Evolutionary conservation across 1,140 invertebrate species (phyloP), one percentile per base, ranked within the genome.

Genomic region (Idris sp.): DNA sequence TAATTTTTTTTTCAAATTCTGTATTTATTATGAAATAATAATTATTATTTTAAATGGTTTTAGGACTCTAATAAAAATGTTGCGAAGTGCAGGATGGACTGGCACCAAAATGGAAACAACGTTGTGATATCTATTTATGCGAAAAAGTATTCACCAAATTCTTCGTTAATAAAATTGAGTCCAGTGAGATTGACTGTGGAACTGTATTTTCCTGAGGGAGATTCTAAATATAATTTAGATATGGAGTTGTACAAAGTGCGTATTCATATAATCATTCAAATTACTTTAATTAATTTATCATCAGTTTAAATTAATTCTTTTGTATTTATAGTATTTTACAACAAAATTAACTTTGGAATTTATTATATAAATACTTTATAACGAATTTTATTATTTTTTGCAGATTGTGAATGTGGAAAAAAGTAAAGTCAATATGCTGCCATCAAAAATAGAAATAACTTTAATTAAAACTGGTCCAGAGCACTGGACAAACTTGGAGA

Each of bases 401-500:
- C 72, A 95, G 94, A 88, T 95, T 46, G 88, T 96, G 11, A 89
- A 92, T 81, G 89, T 95, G 9, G 85, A 86, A 28, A 88, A 91
- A 49, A 94, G 94, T 79, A 89, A 86, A 71, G 94, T 93, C 0
- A 91, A 90, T 9, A 95, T 98, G 92, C 89, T 93, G 68, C 93
- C 93, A 40, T 94, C 96, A n/a, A 99, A 99, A 91, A 92, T 98
- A 11, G 98, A 99, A 88, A 94, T 99, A 7, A 96, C 94, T 78
- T 81, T 99, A 78, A 94, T 92, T 65, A 99, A 99, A 88, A 91
- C 90, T 0, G 94, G 96, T 78, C 89, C 92, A 1, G 92, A 93
- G 11, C 91, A 91, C 38, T 99, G 98, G 98, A 79, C 88, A 1
- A 92, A 92, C 72, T 81, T 97, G 6, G 91, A 94, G 78, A 90